Percentiles rank a stretch among this genome's conserved stretches.
Conservation (phyloP, 1,140 invertebrate species). For the Meteorus sp. region DNA sequence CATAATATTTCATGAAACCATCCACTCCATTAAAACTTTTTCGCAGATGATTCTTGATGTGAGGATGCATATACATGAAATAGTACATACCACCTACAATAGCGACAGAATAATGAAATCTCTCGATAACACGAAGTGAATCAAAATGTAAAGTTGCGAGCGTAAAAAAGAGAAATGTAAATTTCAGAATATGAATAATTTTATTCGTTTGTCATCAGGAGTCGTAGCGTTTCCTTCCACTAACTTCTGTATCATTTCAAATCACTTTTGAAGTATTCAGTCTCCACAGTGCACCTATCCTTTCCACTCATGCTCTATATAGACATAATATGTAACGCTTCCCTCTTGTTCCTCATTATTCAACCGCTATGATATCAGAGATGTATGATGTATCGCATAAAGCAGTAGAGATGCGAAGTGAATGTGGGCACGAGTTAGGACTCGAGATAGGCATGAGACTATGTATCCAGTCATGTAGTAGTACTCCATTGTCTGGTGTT, state of each 20-base stretch:
- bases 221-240: conserved; percentile 1
- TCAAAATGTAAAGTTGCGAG: conserved; percentile 13
- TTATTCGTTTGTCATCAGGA: conserved; percentile 20
- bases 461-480: background rate
- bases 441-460: conserved; percentile 19
- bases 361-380: conserved; percentile 6
- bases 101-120: conserved; percentile 22
- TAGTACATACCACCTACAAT: conserved; percentile 1
- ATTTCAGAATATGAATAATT: conserved; percentile 25
- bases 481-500: conserved; percentile 16
- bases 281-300: conserved; percentile 5
- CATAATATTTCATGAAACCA: too few species aligned
- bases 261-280: too few species aligned
- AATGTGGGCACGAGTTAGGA: conserved; percentile 3
- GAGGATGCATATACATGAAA: background rate
- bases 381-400: too few species aligned
- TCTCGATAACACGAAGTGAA: conserved; percentile 11
- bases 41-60: background rate
- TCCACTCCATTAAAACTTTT: too few species aligned
- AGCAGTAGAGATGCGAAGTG: background rate
- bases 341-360: conserved; percentile 16
- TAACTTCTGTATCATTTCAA: conserved; percentile 20
- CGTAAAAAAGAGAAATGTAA: conserved; percentile 17
- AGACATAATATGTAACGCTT: conserved; percentile 1
- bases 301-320: background rate